A percentile compares a stretch with the other conserved stretches of the same genome.
Conservation (phyloP, 2,113 vertebrate species). For the Aix galericulata region DNA sequence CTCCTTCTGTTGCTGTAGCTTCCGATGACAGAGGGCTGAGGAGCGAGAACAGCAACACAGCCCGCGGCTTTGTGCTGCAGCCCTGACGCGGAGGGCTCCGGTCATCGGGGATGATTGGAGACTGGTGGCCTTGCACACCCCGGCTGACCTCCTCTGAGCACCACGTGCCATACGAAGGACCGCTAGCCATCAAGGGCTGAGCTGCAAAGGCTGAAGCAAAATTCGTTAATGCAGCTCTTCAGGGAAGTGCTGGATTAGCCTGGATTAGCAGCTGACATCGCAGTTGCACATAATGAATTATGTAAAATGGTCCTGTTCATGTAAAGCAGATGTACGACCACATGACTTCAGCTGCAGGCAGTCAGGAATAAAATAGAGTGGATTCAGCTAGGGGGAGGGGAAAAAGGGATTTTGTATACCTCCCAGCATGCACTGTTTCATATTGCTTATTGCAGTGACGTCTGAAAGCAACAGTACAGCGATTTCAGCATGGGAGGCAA, state of each 20-base stretch:
- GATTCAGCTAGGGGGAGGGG: neutral
- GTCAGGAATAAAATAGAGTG: neutral
- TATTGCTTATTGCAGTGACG: neutral
- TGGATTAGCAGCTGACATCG: neutral
- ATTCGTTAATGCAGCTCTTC: conserved; percentile 3
- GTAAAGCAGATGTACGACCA: conserved; percentile 37
- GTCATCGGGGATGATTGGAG: neutral
- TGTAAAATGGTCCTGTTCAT: conserved; percentile 24
- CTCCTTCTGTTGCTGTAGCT: neutral
- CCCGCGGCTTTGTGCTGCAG: neutral
- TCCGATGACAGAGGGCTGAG: neutral
- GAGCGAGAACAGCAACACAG: neutral
- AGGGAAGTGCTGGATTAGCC: conserved; percentile 51
- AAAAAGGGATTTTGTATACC: neutral
- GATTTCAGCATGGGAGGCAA: neutral
- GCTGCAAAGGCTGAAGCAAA: conserved; percentile 1
- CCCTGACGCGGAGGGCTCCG: neutral
- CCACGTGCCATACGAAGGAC: rapidly evolving
- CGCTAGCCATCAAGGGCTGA: neutral
- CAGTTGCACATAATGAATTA: conserved; percentile 31
- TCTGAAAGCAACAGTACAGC: neutral
- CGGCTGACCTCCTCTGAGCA: neutral
- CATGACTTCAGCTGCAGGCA: conserved; percentile 45
- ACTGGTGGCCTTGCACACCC: neutral
- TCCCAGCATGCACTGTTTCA: neutral